These are phyloP conservation scores for Chionis minor DNA, from an alignment of 2,113 vertebrate genomes.

Conservation along the genomic window DNA sequence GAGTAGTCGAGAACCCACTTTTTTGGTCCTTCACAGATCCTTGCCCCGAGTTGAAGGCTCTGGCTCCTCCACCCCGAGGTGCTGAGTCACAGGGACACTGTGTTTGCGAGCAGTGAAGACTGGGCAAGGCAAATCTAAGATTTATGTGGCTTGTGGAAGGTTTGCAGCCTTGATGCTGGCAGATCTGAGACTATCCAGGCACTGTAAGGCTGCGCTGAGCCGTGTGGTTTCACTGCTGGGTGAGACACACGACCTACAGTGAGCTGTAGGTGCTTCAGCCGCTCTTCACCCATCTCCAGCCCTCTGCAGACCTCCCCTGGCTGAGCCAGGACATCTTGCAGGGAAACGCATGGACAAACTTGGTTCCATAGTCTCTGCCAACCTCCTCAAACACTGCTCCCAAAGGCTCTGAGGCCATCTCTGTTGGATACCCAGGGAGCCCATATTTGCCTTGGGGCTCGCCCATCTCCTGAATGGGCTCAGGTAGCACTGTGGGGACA, in stretches of 20 bases:
- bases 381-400: not conserved
- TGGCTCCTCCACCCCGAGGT: not conserved
- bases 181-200: not conserved
- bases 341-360: not conserved
- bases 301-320: not conserved
- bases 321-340: not conserved
- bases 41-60: not conserved
- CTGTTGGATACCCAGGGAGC: fast-evolving
- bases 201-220: not conserved
- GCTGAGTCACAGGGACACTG: not conserved
- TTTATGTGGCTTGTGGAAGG: not conserved
- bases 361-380: too few species aligned
- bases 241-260: not conserved
- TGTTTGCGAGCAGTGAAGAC: not conserved
- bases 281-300: not conserved
- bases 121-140: not conserved
- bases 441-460: not conserved
- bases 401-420: fast-evolving
- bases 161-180: not conserved
- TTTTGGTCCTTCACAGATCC: not conserved
- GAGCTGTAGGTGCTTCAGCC: not conserved
- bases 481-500: fast-evolving
- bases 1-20: not conserved
- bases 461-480: not conserved
- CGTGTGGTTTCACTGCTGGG: not conserved